Conservation (phyloP, 2,113 vertebrate genomes). For the Scomber japonicus region DNA sequence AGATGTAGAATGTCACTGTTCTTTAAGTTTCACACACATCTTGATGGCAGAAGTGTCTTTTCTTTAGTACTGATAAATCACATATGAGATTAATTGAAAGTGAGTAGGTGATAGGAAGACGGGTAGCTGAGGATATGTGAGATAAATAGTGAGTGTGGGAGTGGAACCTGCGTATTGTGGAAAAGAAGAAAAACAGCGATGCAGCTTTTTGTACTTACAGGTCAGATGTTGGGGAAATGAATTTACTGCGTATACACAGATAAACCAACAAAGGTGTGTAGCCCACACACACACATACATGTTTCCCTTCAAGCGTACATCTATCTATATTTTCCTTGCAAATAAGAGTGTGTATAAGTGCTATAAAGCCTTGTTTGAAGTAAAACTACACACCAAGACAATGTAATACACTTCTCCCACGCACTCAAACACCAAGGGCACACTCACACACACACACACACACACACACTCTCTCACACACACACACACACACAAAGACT, state of each 20-base stretch:
- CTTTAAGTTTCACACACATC: background rate
- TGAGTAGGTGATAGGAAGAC: conserved; percentile 8
- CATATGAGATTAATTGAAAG: background rate
- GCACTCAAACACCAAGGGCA: conserved; percentile 67
- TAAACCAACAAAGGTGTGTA: conserved; percentile 5
- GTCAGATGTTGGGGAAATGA: conserved; percentile 57
- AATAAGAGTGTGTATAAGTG: conserved; percentile 18
- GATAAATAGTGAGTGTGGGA: conserved; percentile 59
- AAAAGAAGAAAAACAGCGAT: conserved; percentile 39
- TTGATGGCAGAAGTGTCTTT: background rate
- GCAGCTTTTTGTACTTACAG: conserved; percentile 42
- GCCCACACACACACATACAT: conserved; percentile 40
- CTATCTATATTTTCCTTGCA: conserved; percentile 35
- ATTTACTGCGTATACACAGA: conserved; percentile 20
- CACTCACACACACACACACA: conserved; percentile 25
- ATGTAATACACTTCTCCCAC: conserved; percentile 71
- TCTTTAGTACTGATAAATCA: background rate
- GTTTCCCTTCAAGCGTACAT: background rate
- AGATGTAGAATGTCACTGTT: background rate
- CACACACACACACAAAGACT: conserved; percentile 50
- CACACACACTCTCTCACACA: conserved; percentile 25
- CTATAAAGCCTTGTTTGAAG: conserved; percentile 51
- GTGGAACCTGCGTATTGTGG: conserved; percentile 36
- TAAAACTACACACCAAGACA: conserved; percentile 56
- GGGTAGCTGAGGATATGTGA: conserved; percentile 19